phyloP scores from a whole-genome alignment of 2,888 invertebrate genomes.

The Pollenia griseotomentosa region DNA sequence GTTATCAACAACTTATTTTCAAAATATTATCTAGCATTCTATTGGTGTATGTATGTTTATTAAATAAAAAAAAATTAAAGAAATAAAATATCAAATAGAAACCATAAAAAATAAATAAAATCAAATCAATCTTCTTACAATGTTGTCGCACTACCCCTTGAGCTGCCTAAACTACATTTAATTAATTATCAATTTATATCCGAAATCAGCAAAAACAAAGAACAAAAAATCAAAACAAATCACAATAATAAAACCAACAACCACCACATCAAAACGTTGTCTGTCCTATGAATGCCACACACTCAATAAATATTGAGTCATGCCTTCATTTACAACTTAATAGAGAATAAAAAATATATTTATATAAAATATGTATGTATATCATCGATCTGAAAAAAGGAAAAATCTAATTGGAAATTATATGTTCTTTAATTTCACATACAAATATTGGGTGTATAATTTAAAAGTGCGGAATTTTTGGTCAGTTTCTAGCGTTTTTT shows the following conservation, averaged over 20 bases:
- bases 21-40: not conserved
- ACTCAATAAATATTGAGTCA: slow-evolving; percentile 55
- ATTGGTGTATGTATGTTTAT: not conserved
- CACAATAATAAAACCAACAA: slow-evolving; percentile 31
- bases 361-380: not conserved
- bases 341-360: not conserved
- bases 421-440: not conserved
- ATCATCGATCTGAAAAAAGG: not conserved
- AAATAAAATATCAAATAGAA: slow-evolving; percentile 13
- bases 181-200: slow-evolving; percentile 49
- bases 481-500: too few relatives aligned
- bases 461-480: too few relatives aligned
- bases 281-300: slow-evolving; percentile 33
- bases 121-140: slow-evolving; percentile 24
- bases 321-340: not conserved
- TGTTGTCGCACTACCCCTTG: slow-evolving; percentile 28
- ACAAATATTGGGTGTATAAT: not conserved
- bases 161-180: slow-evolving; percentile 29
- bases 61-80: not conserved
- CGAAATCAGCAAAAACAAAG: slow-evolving; percentile 17
- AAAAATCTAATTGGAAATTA: slow-evolving; percentile 40
- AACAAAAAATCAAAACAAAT: slow-evolving; percentile 14
- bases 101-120: slow-evolving; percentile 25
- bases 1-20: not conserved
- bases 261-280: slow-evolving; percentile 7